Percentiles rank a stretch among this genome's conserved stretches.
Conservation (phyloP, 2,797 vertebrate species). For the Sebastes alutus region DNA sequence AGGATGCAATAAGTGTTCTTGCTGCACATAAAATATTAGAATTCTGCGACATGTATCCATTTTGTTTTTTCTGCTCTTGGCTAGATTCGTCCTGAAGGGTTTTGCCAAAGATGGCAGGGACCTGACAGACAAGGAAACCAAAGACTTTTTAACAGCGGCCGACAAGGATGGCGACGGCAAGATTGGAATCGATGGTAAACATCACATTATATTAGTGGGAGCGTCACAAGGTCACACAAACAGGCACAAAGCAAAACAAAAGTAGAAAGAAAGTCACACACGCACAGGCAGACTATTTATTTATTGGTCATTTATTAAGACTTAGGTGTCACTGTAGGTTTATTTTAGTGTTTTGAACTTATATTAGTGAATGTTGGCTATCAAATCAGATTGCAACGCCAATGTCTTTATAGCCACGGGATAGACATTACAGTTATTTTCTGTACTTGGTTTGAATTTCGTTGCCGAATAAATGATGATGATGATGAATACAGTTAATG, state of each 20-base stretch:
- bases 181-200: slow-evolving; percentile 93
- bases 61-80: background rate
- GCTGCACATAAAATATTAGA: background rate
- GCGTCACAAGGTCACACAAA: background rate
- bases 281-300: background rate
- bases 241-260: background rate
- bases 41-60: background rate
- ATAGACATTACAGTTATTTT: background rate
- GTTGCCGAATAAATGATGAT: too few relatives aligned
- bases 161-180: slow-evolving; percentile 98
- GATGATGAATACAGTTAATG: background rate
- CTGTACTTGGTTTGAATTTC: background rate
- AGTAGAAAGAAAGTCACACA: background rate
- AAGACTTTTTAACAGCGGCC: slow-evolving; percentile 89
- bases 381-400: background rate
- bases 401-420: background rate
- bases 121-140: slow-evolving; percentile 92
- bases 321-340: background rate
- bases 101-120: slow-evolving; percentile 89
- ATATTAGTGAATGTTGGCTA: background rate
- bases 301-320: background rate
- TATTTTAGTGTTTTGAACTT: background rate
- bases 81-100: slow-evolving; percentile 90
- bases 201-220: slow-evolving; percentile 4
- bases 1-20: background rate